Base-by-base conservation (phyloP, 2,113 vertebrate species). In the Madoqua kirkii region DNA sequence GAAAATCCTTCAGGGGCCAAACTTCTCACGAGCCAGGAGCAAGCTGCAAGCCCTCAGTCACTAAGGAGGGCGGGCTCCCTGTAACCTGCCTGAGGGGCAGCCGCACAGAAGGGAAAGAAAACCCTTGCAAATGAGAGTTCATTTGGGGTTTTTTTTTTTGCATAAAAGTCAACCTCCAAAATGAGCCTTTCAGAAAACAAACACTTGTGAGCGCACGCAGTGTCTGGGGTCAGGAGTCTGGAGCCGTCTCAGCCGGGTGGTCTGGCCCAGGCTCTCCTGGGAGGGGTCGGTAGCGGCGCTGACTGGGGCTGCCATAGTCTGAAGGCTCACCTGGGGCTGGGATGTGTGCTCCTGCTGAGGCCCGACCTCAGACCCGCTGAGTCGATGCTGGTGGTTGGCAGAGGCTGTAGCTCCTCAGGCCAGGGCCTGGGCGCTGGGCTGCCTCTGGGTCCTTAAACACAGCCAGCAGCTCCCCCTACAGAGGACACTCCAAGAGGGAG, bases 241-340 rank as follows among this genome's bases (percentile, higher is more conserved):
- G 31, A 21, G 33, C 14, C 19, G 5, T 33, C 81, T 13, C 19
- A 7, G 21, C 33, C 21, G 25, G 11, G 19, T 1, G 3, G 12
- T 36, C 81, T 8, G 50, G 13, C 50, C 8, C 50, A 83, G 50
- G 81, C 11, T 14, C 11, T 52, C 81, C 36, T 3, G 19, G 78
- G 16, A 83, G 81, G 19, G 12, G 25, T n/a, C 2, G 2, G 48
- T 13, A 6, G 4, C 0, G 6, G n/a, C 15, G 33, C 33, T 54
- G 11, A 11, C 81, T 8, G 33, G 33, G 45, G 21, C 50, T 54
- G 50, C 7, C 1, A 5, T 9, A 21, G 48, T 23, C 33, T 55
- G 50, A 55, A 55, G 31, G 23, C 36, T 55, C 29, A 27, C 13
- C 16, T 1, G 11, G 7, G 11, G 27, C 36, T 11, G 11, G 67